Base-by-base conservation (phyloP, 2,888 invertebrate species). In the Autographa pulchrina region DNA sequence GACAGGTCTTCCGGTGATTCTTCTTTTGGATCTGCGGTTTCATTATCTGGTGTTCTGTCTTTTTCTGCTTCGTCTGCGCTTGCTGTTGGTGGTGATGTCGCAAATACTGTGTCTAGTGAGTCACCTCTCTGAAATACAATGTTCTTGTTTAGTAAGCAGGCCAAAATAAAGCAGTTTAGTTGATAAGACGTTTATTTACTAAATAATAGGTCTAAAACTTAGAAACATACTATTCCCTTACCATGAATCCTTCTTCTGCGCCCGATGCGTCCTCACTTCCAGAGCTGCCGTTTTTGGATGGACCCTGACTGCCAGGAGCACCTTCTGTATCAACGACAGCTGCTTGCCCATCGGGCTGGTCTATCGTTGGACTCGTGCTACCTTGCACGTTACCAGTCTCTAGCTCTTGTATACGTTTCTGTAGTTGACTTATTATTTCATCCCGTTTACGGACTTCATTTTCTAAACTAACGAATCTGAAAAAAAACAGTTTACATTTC, bases 391-490 rank as follows among this genome's bases (percentile, higher is more conserved):
- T 95, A 59, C 93, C 75, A 68, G 90, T 92, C 88, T 98, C 97
- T 81, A 98, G 88, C 88, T 97, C 97, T 89, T 97, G 96, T 85
- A 98, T 97, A 85, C 98, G 96, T 82, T 96, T 96, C 89, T 98
- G 98, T 56, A 98, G 96, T 89, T 98, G 97, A 65, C 96, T 96
- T 84, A 98, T 98, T 73, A 98, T 97, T 87, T 97, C 97, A 89
- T 98, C 98, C 52, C 98, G 96, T 85, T 97, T 97, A 43, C 97
- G 96, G n/a, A 98, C 97, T 92, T 98, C 98, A 75, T 97, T 96
- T 92, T 98, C 98, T 90, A 98, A 94, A 78, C 96, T 97, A 72
- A 97, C 96, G 88, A 98, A 98, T 71, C 98, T 96, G 31, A 38
- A 70, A 69, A 35, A 6, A 52, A 3, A 13, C 6, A 20, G 13